A percentile compares a stretch with the other conserved stretches of the same genome.
These are phyloP conservation scores for Argyra leucocephala DNA, from an alignment of 2,888 invertebrate species.

Conservation along the genomic window DNA sequence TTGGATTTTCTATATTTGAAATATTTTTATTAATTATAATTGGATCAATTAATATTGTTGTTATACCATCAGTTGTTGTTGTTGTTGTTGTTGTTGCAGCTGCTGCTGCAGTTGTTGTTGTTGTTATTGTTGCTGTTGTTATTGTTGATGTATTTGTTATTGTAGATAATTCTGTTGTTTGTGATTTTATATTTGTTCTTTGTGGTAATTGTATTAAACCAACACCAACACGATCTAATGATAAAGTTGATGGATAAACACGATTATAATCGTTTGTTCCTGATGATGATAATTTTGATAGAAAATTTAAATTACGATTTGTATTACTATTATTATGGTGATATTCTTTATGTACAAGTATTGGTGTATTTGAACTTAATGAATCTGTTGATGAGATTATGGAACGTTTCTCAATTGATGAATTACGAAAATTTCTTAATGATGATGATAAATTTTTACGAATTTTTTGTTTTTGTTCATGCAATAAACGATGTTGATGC, in stretches of 20 bases:
- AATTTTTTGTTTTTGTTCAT: background rate
- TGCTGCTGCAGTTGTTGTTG: constrained; percentile 30
- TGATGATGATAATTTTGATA: constrained; percentile 37
- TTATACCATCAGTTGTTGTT: constrained; percentile 18
- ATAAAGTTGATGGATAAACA: constrained; percentile 29
- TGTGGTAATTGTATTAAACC: background rate
- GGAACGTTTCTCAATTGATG: constrained; percentile 20
- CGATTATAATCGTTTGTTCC: constrained; percentile 34
- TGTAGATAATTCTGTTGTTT: background rate
- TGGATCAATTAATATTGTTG: constrained; percentile 18
- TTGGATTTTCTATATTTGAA: constrained; percentile 19
- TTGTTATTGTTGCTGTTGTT: constrained; percentile 33
- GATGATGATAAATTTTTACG: constrained; percentile 1
- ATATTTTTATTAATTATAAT: background rate
- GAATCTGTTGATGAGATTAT: constrained; percentile 28
- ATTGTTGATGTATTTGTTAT: constrained; percentile 28
- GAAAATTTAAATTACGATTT: constrained; percentile 24
- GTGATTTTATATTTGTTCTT: too few relatives aligned
- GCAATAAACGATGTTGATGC: background rate
- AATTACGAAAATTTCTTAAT: constrained; percentile 1
- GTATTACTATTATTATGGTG: constrained; percentile 33
- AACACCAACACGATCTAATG: background rate
- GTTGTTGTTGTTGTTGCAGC: constrained; percentile 19
- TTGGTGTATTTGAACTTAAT: constrained; percentile 42
- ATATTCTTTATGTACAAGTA: constrained; percentile 35